Percentiles rank a stretch among this genome's conserved stretches.
Conservation (phyloP, 1,140 invertebrate genomes). For the Drosophila varians region DNA sequence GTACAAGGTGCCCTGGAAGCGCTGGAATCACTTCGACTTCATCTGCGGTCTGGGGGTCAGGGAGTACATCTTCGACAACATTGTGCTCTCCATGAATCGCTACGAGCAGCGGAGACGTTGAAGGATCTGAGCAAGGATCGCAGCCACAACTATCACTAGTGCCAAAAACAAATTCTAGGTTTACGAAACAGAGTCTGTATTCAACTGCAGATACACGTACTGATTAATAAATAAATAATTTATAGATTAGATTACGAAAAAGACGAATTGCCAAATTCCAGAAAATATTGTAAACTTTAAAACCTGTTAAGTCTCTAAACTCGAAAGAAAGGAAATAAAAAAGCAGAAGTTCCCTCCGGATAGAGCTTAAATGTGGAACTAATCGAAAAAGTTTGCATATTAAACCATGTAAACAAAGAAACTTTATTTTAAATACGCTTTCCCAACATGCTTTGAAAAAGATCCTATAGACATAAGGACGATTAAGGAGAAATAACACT, state of each 20-base stretch:
- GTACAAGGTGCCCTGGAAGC: conserved; percentile 85
- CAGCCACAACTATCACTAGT: conserved; percentile 68
- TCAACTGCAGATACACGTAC: conserved; percentile 53
- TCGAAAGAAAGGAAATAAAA: background rate
- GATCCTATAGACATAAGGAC: no score
- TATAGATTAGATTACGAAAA: conserved; percentile 36
- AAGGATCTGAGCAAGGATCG: background rate
- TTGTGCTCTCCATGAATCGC: conserved; percentile 78
- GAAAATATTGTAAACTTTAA: background rate
- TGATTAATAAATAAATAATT: conserved; percentile 77
- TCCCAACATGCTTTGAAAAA: no score
- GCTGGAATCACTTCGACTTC: conserved; percentile 91
- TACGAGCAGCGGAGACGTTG: conserved; percentile 63
- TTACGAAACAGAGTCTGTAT: conserved; percentile 38
- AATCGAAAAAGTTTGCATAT: no score
- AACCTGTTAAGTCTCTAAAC: background rate
- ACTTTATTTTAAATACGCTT: no score
- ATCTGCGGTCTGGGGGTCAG: conserved; percentile 87
- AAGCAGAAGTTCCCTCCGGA: no score
- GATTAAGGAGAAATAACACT: no score
- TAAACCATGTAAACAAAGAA: no score
- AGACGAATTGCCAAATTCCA: background rate
- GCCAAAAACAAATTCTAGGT: conserved; percentile 65
- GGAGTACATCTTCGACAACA: conserved; percentile 85
- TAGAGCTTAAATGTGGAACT: no score